These are phyloP conservation scores for Epizoanthus ramosus DNA, from an alignment of 92 coral and sea anemone genomes.

Conservation along the genomic window DNA sequence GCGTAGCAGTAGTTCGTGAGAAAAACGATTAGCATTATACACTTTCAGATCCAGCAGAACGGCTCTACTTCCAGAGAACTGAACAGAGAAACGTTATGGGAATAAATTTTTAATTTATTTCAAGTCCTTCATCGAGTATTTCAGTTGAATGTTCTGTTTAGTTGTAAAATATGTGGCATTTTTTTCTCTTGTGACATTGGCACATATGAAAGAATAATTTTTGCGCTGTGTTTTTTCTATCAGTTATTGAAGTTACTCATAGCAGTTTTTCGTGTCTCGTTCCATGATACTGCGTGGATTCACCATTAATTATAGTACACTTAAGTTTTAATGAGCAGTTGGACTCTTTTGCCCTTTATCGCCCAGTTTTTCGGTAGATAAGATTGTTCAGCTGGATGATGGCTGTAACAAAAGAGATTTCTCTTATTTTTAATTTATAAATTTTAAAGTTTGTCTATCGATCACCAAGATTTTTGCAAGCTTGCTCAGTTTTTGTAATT, in stretches of 20 bases:
- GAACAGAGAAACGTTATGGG: no score
- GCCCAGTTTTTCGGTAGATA: conserved; percentile 6
- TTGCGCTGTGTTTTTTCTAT: not conserved
- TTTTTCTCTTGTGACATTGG: no score
- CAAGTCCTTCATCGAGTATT: not conserved
- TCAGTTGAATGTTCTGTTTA: not conserved
- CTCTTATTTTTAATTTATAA: not conserved
- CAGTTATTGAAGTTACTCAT: not conserved
- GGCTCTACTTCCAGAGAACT: not conserved
- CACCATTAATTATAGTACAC: conserved; percentile 37
- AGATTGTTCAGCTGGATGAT: conserved; percentile 30
- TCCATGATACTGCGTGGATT: not conserved
- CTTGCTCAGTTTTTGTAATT: not conserved
- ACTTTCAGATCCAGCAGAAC: conserved; percentile 1
- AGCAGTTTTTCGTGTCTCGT: not conserved
- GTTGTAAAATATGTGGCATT: not conserved
- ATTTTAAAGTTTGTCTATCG: conserved; percentile 13
- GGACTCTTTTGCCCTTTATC: conserved; percentile 26
- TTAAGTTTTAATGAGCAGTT: conserved; percentile 47
- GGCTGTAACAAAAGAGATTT: conserved; percentile 11
- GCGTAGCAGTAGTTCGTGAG: no score
- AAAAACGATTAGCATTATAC: not conserved
- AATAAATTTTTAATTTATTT: not conserved
- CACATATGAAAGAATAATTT: no score
- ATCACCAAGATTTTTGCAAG: conserved; percentile 12